Evolutionary conservation across 2,113 vertebrate species (phyloP), one percentile per base, ranked within the genome.

Genomic region (Spea multiplicata): DNA sequence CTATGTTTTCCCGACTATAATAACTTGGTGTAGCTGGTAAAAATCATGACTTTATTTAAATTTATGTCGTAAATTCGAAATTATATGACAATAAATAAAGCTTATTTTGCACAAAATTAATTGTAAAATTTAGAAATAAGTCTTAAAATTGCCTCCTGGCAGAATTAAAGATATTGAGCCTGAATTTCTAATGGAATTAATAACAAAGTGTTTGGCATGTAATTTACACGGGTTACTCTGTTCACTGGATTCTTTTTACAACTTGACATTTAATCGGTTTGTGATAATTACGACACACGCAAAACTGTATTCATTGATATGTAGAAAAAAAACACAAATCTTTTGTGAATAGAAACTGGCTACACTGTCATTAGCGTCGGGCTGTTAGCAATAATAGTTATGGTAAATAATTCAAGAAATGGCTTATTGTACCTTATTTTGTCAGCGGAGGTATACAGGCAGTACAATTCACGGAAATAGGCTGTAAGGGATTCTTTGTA

Each of bases 381-480:
- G 53, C 48, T 57, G 44, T 47, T 53, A 16, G 6, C 48, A n/a
- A 77, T 77, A 70, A 59, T 59, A 70, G 55, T 44, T 44, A 46
- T 46, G 9, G 59, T 78, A 65, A 76, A 65, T 72, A 52, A 71
- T 76, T 68, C 6, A 57, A 57, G 14, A 44, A 49, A 12, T 5
- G 45, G 17, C 57, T 13, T 50, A 8, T 13, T 44, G 13, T 3
- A 4, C 64, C 17, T 52, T 16, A 17, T 30, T 65, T n/a, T 12
- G 3, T 7, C 16, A 46, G 3, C 61, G 2, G 17, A 65, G 55
- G 59, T 46, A 61, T 59, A 73, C 47, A 65, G 14, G 5, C 13
- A 50, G 61, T 13, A 1, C 8, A 49, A 52, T 48, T 47, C 17
- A 64, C 14, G 7, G 16, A 74, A 64, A 61, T 49, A 44, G 44